Evolutionary conservation across 2,888 invertebrate genomes (phyloP), one percentile per base, ranked within the genome.

Genomic region (Tricholauxania praeusta): DNA sequence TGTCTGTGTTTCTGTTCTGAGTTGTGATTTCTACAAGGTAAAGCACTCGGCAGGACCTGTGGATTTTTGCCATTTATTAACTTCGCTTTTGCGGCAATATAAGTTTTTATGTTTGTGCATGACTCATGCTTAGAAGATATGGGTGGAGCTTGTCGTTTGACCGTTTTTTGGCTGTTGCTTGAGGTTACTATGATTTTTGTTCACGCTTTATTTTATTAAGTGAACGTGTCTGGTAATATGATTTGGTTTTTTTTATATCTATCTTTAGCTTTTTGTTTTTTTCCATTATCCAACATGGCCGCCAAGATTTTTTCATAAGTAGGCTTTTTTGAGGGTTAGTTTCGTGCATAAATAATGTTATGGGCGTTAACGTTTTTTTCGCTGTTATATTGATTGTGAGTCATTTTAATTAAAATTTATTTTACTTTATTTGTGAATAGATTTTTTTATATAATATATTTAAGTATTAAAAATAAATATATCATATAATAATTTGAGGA

Each of bases 31-130:
- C 28, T 4, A 28, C 28, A 28, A 28, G 4, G 28, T 28, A 4
- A 28, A 28, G 28, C 28, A n/a, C 3, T 55, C 51, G 57, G 12
- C 17, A 49, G 60, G 49, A 60, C 48, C 59, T 69, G n/a, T 68
- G 22, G 68, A 17, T 70, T 51, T 32, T 62, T 57, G 51, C 51
- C 28, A 39, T 39, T 39, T 39, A 39, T 39, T 39, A 39, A 28
- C 52, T 65, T 48, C 65, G 52, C 17, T 48, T 57, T 64, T 68
- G n/a, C n/a, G 39, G 14, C 2, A 52, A 67, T 65, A 52, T 62
- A 70, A 70, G 12, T 71, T 67, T 57, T 57, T 32, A 55, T 12
- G 51, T 69, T 64, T 72, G n/a, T 28, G 55, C 70, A 55, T 75
- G 71, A 48, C 32, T 65, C 71, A 64, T 67, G 59, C 57, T 70